These are phyloP conservation scores for Arenaria interpres DNA, from an alignment of 2,113 vertebrate genomes.

Conservation along the genomic window DNA sequence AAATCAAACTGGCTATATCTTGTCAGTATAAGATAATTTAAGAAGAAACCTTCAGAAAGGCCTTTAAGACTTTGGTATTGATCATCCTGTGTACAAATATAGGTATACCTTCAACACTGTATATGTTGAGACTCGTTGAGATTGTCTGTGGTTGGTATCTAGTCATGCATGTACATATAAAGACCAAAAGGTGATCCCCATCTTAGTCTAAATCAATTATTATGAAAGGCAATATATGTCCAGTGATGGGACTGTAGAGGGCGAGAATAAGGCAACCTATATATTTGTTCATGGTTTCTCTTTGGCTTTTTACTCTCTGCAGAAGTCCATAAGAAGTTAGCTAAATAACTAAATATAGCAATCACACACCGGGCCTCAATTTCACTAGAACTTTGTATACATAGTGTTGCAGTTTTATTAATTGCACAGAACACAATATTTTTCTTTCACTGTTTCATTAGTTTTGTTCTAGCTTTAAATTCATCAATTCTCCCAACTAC, in stretches of 20 bases:
- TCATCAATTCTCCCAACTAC: not conserved
- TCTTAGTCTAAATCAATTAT: not conserved
- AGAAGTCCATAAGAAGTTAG: not conserved
- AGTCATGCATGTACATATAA: not conserved
- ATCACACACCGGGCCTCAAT: not conserved
- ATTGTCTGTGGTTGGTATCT: not conserved
- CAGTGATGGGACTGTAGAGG: not conserved
- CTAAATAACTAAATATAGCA: not conserved
- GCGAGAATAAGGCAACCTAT: not conserved
- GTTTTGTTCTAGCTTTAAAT: not conserved
- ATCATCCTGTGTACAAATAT: not conserved
- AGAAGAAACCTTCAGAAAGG: not conserved
- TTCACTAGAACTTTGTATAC: not conserved
- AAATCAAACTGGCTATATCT: not conserved
- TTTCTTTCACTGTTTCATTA: not conserved
- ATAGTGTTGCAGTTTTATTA: not conserved
- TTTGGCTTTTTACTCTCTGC: not conserved
- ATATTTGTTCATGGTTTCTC: not conserved
- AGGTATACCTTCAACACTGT: not conserved
- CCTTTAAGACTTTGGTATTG: not conserved
- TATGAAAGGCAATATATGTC: not conserved
- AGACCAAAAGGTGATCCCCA: not conserved
- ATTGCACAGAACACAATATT: not conserved
- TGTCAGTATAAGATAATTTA: not conserved
- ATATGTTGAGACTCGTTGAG: not conserved